Evolutionary conservation across 2,113 vertebrate genomes (phyloP).

Genomic region (Nesospiza acunhae): DNA sequence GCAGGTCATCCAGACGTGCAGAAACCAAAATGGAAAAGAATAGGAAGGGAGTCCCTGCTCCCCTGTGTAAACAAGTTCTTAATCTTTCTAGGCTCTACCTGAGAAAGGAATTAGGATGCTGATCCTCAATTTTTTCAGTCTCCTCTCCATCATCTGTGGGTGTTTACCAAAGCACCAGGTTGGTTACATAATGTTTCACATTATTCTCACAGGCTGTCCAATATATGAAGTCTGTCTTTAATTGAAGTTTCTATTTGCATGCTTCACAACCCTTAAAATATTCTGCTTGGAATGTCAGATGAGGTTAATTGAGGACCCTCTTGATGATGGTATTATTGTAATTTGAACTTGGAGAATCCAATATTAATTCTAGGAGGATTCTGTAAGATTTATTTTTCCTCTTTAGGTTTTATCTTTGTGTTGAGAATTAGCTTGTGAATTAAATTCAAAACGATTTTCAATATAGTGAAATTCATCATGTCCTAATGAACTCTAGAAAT

Average conservation of each 20-base stretch:
- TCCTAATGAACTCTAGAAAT: not conserved
- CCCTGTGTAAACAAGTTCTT: not conserved
- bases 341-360: conserved; percentile 24
- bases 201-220: conserved; percentile 2
- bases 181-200: conserved; percentile 31
- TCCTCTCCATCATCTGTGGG: not conserved
- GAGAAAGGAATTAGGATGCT: conserved; percentile 36
- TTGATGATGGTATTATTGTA: conserved; percentile 37
- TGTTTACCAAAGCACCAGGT: conserved; percentile 1
- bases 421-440: not conserved
- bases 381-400: conserved; percentile 10
- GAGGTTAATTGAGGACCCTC: conserved; percentile 58
- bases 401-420: not conserved
- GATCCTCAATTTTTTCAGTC: not conserved
- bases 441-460: conserved; percentile 8
- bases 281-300: conserved; percentile 10
- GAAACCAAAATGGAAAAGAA: not conserved
- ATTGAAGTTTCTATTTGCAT: conserved; percentile 49
- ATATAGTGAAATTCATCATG: not conserved
- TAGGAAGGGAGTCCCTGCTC: not conserved
- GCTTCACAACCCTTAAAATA: conserved; percentile 34
- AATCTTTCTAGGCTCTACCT: not conserved
- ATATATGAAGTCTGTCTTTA: conserved; percentile 3
- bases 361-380: conserved; percentile 23
- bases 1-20: fast-evolving